Conservation (phyloP, 2,888 invertebrate species). For the Nymphalis urticae region DNA sequence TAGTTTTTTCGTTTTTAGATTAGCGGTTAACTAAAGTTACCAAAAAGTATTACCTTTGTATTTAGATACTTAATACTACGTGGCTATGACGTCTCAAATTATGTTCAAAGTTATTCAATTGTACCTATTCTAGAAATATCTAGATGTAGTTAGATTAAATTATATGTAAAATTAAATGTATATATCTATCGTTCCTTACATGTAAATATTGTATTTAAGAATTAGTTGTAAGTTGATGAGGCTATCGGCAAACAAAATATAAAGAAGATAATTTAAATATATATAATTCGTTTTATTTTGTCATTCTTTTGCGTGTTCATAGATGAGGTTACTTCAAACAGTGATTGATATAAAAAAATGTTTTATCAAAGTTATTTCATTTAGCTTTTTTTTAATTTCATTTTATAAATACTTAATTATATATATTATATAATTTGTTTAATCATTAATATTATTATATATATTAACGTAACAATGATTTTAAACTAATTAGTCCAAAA, state of each 20-base stretch:
- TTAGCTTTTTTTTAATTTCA: too few species aligned
- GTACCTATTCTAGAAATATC: conserved; percentile 41
- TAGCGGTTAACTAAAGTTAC: conserved; percentile 75
- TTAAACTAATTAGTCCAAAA: too few species aligned
- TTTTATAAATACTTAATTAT: too few species aligned
- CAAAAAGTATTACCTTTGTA: conserved; percentile 77
- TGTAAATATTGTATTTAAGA: conserved; percentile 66
- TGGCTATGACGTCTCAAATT: conserved; percentile 64
- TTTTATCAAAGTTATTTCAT: too few species aligned
- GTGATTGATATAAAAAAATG: too few species aligned
- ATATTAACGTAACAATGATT: too few species aligned
- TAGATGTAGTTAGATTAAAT: conserved; percentile 21
- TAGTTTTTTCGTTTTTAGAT: conserved; percentile 59
- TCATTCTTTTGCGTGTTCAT: not conserved
- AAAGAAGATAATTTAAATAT: conserved; percentile 49
- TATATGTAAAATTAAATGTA: conserved; percentile 28
- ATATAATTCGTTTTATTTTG: conserved; percentile 26
- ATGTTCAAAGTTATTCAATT: conserved; percentile 48
- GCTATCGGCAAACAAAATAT: conserved; percentile 61
- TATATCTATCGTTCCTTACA: conserved; percentile 47
- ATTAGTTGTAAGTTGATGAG: conserved; percentile 58
- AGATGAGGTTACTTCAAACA: not conserved
- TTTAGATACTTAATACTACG: conserved; percentile 59
- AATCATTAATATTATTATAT: too few species aligned
- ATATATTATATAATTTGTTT: too few species aligned